A percentile compares a stretch with the other conserved stretches of the same genome.
These are phyloP conservation scores for Hedya salicella DNA, from an alignment of 2,888 invertebrate species.

Conservation along the genomic window DNA sequence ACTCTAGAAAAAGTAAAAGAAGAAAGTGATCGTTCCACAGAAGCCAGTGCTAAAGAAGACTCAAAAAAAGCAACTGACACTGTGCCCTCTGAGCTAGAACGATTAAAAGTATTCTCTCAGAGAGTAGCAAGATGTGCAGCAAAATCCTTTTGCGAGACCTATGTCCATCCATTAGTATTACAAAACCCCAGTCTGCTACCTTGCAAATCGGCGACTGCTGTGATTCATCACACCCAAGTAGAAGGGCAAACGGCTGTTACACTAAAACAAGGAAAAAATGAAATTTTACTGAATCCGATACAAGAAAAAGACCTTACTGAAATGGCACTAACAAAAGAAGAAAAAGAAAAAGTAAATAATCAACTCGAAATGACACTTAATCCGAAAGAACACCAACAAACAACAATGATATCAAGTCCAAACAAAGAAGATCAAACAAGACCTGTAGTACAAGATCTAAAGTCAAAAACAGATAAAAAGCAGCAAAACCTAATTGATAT, in stretches of 20 bases:
- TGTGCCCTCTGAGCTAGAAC: slow-evolving; percentile 7
- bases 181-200: slow-evolving; percentile 5
- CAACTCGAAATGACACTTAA: neutral
- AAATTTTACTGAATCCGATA: slow-evolving; percentile 6
- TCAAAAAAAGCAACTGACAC: neutral
- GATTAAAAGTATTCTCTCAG: slow-evolving; percentile 8
- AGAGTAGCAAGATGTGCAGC: slow-evolving; percentile 14
- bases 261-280: neutral
- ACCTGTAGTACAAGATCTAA: neutral
- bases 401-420: neutral
- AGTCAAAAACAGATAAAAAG: neutral
- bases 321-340: neutral
- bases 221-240: neutral
- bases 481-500: slow-evolving; percentile 12
- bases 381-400: neutral
- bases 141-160: slow-evolving; percentile 19
- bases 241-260: neutral
- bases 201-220: neutral
- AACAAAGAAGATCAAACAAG: slow-evolving; percentile 1
- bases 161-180: slow-evolving; percentile 11
- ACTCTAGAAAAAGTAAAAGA: neutral
- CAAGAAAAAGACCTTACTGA: neutral
- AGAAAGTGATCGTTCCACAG: neutral
- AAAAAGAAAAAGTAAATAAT: neutral
- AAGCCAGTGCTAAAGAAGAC: neutral